Conservation (phyloP, 2,888 invertebrate species). For the Arctia plantaginis region DNA sequence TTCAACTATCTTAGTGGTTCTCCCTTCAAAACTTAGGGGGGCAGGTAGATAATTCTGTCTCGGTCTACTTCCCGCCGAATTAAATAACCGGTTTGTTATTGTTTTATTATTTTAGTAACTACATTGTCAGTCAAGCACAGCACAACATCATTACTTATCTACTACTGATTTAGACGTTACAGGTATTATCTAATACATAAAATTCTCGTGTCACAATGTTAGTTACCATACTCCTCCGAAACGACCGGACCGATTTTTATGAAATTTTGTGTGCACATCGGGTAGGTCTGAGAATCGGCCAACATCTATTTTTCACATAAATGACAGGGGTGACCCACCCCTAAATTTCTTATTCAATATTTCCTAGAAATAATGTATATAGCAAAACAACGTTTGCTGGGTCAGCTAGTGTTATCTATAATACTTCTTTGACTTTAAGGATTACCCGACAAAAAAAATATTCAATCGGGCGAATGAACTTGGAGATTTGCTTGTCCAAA, state of each 20-base stretch:
- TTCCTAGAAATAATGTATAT: too few relatives aligned
- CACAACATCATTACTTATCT: neutral
- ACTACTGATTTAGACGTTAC: neutral
- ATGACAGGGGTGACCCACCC: too few relatives aligned
- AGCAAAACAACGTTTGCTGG: too few relatives aligned
- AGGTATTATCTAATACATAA: neutral
- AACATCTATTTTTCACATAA: too few relatives aligned
- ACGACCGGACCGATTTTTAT: too few relatives aligned
- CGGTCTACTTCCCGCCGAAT: neutral
- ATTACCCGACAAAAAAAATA: neutral
- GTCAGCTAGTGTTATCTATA: too few relatives aligned
- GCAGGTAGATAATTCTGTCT: neutral
- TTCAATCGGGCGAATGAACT: neutral
- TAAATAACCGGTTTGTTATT: neutral
- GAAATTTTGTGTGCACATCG: too few relatives aligned
- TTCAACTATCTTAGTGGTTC: neutral
- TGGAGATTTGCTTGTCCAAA: neutral
- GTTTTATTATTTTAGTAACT: neutral
- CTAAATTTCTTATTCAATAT: too few relatives aligned
- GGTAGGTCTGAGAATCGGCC: too few relatives aligned
- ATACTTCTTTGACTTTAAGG: neutral
- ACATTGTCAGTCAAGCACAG: neutral
- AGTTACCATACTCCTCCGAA: too few relatives aligned
- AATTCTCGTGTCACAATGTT: too few relatives aligned
- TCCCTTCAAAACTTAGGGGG: neutral